Evolutionary conservation across 1,140 invertebrate species (phyloP), one percentile per base, ranked within the genome.

Genomic region (Harpegnathos saltator): DNA sequence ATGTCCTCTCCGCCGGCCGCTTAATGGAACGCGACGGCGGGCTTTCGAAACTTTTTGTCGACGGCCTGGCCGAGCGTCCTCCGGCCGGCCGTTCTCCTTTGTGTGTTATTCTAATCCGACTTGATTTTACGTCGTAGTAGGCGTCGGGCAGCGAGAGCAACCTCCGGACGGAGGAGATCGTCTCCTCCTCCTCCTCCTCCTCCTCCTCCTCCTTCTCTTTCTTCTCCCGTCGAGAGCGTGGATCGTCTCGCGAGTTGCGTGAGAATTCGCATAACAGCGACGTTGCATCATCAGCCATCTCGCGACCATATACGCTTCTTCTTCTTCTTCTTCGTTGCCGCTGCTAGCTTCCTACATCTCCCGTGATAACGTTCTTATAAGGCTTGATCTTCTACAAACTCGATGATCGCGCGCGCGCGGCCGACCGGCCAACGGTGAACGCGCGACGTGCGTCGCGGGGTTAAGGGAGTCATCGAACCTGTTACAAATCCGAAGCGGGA

Each of bases 321-420:
- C n/a, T n/a, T n/a, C n/a, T n/a, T n/a, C n/a, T n/a, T n/a, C n/a
- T n/a, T n/a, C n/a, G n/a, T n/a, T 89, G 74, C 65, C 85, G 19
- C 85, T 80, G 69, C 72, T 58, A 77, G 88, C 88, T 89, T 90
- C 89, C 88, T 89, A 87, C 82, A 86, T 86, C 38, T 44, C 82
- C 65, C 78, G 69, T 84, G 85, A 89, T 89, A 89, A 89, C 88
- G 80, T 88, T 84, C 89, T 89, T 89, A 89, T 89, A 89, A 89
- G 88, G 89, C 73, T 75, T 62, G 80, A 87, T 89, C 87, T 83
- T 85, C 73, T 83, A 83, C 85, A 77, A 77, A 83, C 83, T n/a
- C n/a, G n/a, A 58, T 62, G 77, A 75, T 68, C 63, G 69, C 48
- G 52, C n/a, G 54, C 63, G 69, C 48, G 52, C n/a, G 54, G 69